Percentiles rank a stretch among this genome's conserved stretches.
These are phyloP conservation scores for Amiota minor DNA, from an alignment of 2,888 invertebrate species.

Conservation along the genomic window DNA sequence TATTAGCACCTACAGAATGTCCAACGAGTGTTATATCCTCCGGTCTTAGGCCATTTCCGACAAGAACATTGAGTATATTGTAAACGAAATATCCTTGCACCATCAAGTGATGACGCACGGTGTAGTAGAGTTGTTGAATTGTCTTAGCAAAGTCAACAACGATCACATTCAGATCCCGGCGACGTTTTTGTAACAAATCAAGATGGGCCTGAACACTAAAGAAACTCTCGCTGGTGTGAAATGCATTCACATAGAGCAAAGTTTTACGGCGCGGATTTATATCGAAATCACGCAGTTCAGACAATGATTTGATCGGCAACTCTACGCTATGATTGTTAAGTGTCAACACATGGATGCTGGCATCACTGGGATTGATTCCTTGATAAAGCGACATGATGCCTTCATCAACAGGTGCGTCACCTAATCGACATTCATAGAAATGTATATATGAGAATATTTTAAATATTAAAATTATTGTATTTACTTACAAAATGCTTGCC, in stretches of 20 bases:
- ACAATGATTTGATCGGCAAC: constrained; percentile 64
- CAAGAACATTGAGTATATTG: constrained; percentile 56
- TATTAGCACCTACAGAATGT: constrained; percentile 70
- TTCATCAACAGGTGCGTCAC: constrained; percentile 68
- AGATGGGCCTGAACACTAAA: constrained; percentile 67
- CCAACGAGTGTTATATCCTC: constrained; percentile 62
- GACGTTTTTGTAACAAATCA: constrained; percentile 54
- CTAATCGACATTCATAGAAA: constrained; percentile 42
- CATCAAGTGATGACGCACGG: constrained; percentile 64
- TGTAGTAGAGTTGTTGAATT: constrained; percentile 64
- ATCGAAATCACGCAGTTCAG: constrained; percentile 66
- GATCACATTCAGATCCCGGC: constrained; percentile 65
- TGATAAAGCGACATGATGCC: constrained; percentile 64
- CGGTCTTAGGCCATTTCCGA: constrained; percentile 49
- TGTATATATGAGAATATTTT: neutral
- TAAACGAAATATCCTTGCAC: constrained; percentile 65
- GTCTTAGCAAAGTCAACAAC: constrained; percentile 65
- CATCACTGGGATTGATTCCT: constrained; percentile 69
- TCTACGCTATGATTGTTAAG: constrained; percentile 64
- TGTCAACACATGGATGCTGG: constrained; percentile 61
- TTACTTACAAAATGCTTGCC: constrained; percentile 65
- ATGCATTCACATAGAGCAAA: constrained; percentile 66
- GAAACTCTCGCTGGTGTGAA: constrained; percentile 60
- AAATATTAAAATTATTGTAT: neutral
- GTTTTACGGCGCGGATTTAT: constrained; percentile 61